Evolutionary conservation across 2,113 vertebrate genomes (phyloP), one percentile per base, ranked within the genome.

Genomic region (Nesospiza acunhae): DNA sequence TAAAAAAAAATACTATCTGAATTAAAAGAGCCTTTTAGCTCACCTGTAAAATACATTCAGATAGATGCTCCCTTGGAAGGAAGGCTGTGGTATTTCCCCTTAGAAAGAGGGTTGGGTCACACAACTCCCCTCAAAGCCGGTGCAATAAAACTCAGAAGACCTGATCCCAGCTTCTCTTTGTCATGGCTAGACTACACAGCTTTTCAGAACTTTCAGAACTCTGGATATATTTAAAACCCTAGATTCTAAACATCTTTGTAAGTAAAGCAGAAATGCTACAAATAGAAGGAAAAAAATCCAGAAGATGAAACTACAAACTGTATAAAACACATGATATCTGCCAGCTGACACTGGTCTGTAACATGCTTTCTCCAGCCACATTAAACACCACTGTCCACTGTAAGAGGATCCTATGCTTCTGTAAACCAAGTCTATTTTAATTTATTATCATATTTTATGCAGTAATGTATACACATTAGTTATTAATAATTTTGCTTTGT

Each of bases 121-220:
- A 13, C 8, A 67, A 8, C 6, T 66, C 28, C 13, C 39, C 30
- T 70, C 24, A 33, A 3, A 74, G 35, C 1, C 0, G 0, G 10
- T 5, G 4, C 42, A 81, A 0, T 67, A 60, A 50, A 75, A 87
- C 33, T 64, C 62, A 62, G 83, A 47, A 39, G 7, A 49, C 42
- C 33, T 63, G 62, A 82, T 17, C 11, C 28, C 66, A 58, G 9
- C 44, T 77, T 28, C 37, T 89, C 26, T 73, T 59, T 67, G 63
- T 53, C 37, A 72, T 35, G 64, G 62, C 56, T 35, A 12, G 89
- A 73, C 37, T 16, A 33, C 59, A 55, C 18, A 42, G 52, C 42
- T 86, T 59, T 62, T 84, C 59, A 70, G 44, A 78, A 72, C 62
- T 59, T 58, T 78, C 55, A 70, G 44, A 78, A 75, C 53, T 50